Evolutionary conservation across 2,797 vertebrate species (phyloP), one percentile per base, ranked within the genome.

Genomic region (Chromobotia macracanthus): DNA sequence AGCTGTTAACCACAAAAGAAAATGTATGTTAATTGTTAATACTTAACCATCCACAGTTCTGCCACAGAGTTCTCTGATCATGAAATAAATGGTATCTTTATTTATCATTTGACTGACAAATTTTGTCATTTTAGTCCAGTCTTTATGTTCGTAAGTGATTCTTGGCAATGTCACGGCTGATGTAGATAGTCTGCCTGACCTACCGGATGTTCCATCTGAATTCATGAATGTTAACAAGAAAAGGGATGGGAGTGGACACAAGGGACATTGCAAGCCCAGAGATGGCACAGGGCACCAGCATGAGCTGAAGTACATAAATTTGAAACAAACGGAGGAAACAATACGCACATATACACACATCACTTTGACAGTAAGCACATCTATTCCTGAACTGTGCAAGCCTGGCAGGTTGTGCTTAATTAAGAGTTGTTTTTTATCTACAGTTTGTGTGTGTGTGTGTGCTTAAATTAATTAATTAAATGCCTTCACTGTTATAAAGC

Each of bases 191-290:
- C 55, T 58, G 19, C 25, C 21, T 58, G 21, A 25, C 56, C n/a
- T n/a, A n/a, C n/a, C n/a, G 3, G 25, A 46, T 64, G 23, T 70
- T 51, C 53, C 21, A 51, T 44, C 55, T 63, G 55, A 74, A 79
- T 82, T 50, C 74, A 69, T 74, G 31, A 41, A 68, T 68, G 28
- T 71, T 71, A 71, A 83, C 75, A 83, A 75, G 44, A 31, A 55
- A 48, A 68, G 50, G 75, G 53, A 58, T 38, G 44, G 15, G 53
- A 41, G 48, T n/a, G n/a, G n/a, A n/a, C 56, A 4, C 41, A 74
- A 41, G 75, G 61, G 3, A 53, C 48, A 58, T 44, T 25, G 31
- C 21, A 61, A 50, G 51, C 51, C 41, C 41, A 48, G 55, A 55
- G 75, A 60, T 58, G 75, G 50, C 56, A 21, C 28, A 35, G 31